phyloP scores from a whole-genome alignment of 2,797 vertebrate genomes.

The Diplodus puntazzo region DNA sequence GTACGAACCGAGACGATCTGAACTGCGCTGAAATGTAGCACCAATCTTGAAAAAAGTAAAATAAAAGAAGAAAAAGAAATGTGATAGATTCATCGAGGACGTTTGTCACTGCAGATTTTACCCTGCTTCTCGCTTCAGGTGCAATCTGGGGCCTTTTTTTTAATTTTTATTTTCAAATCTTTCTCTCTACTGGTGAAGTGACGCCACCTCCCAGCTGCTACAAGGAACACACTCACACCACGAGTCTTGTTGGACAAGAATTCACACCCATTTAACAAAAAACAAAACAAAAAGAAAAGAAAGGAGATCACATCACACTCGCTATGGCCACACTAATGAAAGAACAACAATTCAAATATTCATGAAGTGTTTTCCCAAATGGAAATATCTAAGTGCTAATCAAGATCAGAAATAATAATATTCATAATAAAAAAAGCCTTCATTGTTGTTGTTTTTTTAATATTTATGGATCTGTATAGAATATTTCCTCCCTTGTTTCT shows the following conservation, averaged over 20 bases:
- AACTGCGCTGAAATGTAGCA: constrained; percentile 49
- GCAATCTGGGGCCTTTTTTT: constrained; percentile 69
- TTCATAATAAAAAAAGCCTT: constrained; percentile 91
- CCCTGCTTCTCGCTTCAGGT: constrained; percentile 73
- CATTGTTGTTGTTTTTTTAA: constrained; percentile 94
- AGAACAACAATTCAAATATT: constrained; percentile 93
- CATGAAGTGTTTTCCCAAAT: constrained; percentile 93
- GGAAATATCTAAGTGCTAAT: constrained; percentile 94
- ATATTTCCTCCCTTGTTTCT: constrained; percentile 87
- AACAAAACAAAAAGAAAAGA: constrained; percentile 14
- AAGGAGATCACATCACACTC: constrained; percentile 85
- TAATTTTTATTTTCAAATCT: neutral
- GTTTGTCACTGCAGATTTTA: constrained; percentile 68
- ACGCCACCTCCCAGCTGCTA: constrained; percentile 77
- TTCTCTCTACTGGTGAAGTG: constrained; percentile 66
- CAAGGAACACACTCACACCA: constrained; percentile 74
- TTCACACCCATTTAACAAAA: constrained; percentile 67
- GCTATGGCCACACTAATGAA: constrained; percentile 95
- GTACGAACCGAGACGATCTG: constrained; percentile 16
- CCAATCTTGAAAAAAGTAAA: constrained; percentile 23
- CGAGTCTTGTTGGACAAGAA: constrained; percentile 79
- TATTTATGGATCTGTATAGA: constrained; percentile 92
- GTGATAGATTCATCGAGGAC: constrained; percentile 50
- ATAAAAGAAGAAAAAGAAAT: constrained; percentile 1
- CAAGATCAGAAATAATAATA: constrained; percentile 82